phyloP scores from a whole-genome alignment of 2,113 vertebrate genomes.

The Spizaetus ornatus region DNA sequence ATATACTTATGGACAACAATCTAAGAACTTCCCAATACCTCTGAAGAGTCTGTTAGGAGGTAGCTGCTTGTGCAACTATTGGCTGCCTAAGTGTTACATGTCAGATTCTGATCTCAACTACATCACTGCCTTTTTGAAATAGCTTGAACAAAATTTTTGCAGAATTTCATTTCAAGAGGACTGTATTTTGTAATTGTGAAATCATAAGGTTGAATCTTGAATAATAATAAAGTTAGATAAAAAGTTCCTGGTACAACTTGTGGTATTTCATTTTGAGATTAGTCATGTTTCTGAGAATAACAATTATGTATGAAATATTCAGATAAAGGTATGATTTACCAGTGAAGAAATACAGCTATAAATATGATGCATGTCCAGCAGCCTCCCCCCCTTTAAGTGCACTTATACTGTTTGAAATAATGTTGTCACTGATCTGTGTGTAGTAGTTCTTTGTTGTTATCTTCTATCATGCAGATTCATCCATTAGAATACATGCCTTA shows the following conservation, averaged over 20 bases:
- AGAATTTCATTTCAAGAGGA: background rate
- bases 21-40: background rate
- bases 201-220: background rate
- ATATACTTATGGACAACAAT: background rate
- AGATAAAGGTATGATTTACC: background rate
- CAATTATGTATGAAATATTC: background rate
- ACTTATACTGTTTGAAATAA: background rate
- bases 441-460: background rate
- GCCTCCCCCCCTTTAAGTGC: background rate
- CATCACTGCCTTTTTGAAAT: background rate
- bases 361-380: background rate
- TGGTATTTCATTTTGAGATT: background rate
- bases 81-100: background rate
- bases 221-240: background rate
- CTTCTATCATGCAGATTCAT: background rate
- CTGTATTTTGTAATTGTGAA: background rate
- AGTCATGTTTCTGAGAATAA: background rate
- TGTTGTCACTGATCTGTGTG: background rate
- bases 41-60: background rate
- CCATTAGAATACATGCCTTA: background rate
- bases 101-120: background rate
- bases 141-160: background rate
- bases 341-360: background rate
- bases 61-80: background rate
- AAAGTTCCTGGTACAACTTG: background rate